Evolutionary conservation across 1,140 invertebrate species (phyloP), one percentile per base, ranked within the genome.

Genomic region (Magallana angulata): DNA sequence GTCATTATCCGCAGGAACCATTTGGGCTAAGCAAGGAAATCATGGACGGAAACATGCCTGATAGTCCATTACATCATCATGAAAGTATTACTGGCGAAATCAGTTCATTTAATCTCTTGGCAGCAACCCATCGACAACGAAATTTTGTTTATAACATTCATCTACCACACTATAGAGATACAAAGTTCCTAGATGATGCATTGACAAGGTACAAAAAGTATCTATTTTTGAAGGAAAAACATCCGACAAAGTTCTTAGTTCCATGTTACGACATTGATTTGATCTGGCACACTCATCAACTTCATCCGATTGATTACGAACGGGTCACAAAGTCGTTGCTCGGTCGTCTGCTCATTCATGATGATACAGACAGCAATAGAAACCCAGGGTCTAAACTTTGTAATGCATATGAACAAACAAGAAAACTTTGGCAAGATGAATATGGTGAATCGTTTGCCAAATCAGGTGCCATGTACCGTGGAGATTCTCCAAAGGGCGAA

Each of bases 201-300:
- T 85, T 95, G 57, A 85, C 90, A 57, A 89, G 95, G 30, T 95
- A 95, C 87, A 92, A 93, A 83, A 94, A 94, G 87, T 95, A 94
- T 88, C 86, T 95, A 16, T 89, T 92, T 80, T 87, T 95, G 48
- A 95, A 94, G 89, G 91, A 94, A 80, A 91, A 90, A 7, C 93
- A 95, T 88, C 85, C 92, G 6, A 93, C 94, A 56, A 87, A 92
- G 36, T 95, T 95, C 87, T 90, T 95, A 14, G 94, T 95, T 6
- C 95, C 95, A 5, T 95, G 95, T 88, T 95, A 95, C 84, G 94
- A 95, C 89, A 94, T 95, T 88, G 94, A 95, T 88, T 85, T 95
- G 7, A 91, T 95, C 57, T 95, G 94, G 95, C 94, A 95, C 84
- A 92, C 93, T 8, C 94, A 95, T 91, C 94, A 95, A 87, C 87